Evolutionary conservation across 2,797 vertebrate genomes (phyloP).

Genomic region (Eutrigla gurnardus): DNA sequence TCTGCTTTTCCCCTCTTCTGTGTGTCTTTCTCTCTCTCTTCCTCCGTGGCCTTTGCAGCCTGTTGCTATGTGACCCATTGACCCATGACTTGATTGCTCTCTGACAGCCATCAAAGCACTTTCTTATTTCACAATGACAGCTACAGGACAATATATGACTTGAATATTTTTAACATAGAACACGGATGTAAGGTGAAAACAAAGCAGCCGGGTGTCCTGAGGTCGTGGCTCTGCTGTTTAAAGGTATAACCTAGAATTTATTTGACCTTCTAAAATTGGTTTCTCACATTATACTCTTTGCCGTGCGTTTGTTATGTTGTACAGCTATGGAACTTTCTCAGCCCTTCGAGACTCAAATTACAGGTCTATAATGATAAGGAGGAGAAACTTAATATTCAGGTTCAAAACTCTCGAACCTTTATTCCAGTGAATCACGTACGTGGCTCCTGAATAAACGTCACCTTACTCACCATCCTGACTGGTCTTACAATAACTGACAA

Average conservation of each 20-base stretch:
- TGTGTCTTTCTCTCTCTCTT: slow-evolving; percentile 22
- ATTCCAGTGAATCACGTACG: slow-evolving; percentile 23
- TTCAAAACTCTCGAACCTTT: slow-evolving; percentile 32
- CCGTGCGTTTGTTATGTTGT: slow-evolving; percentile 45
- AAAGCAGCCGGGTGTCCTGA: slow-evolving; percentile 18
- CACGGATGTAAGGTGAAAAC: slow-evolving; percentile 5
- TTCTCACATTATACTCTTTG: slow-evolving; percentile 22
- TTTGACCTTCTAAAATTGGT: slow-evolving; percentile 38
- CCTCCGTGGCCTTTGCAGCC: slow-evolving; percentile 49
- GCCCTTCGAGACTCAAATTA: slow-evolving; percentile 56
- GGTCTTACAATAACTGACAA: slow-evolving; percentile 36
- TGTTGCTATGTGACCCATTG: slow-evolving; percentile 67
- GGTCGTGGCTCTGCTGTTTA: slow-evolving; percentile 17
- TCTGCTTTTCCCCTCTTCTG: slow-evolving; percentile 46
- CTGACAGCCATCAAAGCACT: slow-evolving; percentile 64
- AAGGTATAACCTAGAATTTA: slow-evolving; percentile 40
- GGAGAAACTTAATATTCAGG: slow-evolving; percentile 51
- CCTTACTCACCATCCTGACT: slow-evolving; percentile 32
- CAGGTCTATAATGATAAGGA: slow-evolving; percentile 51
- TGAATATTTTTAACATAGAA: neutral
- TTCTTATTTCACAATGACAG: slow-evolving; percentile 43
- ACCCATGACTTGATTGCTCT: slow-evolving; percentile 64
- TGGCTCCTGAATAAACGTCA: slow-evolving; percentile 10
- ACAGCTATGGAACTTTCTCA: slow-evolving; percentile 21
- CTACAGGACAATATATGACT: slow-evolving; percentile 29